phyloP scores from a whole-genome alignment of 1,140 invertebrate species.

The Pseudomyrmex pallidus region DNA sequence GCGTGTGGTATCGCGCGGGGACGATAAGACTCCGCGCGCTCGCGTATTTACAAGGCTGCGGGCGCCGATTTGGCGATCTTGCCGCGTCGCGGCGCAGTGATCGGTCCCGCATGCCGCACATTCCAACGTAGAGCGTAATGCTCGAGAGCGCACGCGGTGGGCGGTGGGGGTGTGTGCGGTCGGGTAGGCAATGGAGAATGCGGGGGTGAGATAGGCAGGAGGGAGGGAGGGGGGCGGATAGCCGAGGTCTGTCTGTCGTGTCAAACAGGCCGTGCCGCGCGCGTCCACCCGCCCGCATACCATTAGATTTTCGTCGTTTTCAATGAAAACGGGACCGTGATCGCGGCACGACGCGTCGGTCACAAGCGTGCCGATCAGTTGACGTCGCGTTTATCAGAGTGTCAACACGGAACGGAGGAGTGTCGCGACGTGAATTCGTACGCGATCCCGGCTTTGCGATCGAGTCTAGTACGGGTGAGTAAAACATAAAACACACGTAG shows the following conservation, averaged over 20 bases:
- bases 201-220: neutral
- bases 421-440: conserved; percentile 12
- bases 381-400: conserved; percentile 40
- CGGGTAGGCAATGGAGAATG: conserved; percentile 13
- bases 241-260: conserved; percentile 75
- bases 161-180: conserved; percentile 42
- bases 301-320: conserved; percentile 81
- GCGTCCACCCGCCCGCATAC: conserved; percentile 81
- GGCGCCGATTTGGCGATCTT: conserved; percentile 73
- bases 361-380: conserved; percentile 37
- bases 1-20: neutral
- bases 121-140: conserved; percentile 79
- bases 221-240: conserved; percentile 58
- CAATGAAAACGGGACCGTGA: conserved; percentile 76
- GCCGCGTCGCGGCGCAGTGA: conserved; percentile 74
- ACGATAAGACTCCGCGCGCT: neutral
- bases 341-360: conserved; percentile 45
- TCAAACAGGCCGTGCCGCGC: conserved; percentile 80
- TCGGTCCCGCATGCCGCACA: conserved; percentile 78
- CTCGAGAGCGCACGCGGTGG: conserved; percentile 40
- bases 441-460: neutral
- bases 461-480: conserved; percentile 48
- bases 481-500: neutral
- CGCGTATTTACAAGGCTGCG: conserved; percentile 49
- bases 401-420: conserved; percentile 51